A percentile compares a stretch with the other conserved stretches of the same genome.
These are phyloP conservation scores for Blennius ocellaris DNA, from an alignment of 2,113 vertebrate species.

Conservation along the genomic window DNA sequence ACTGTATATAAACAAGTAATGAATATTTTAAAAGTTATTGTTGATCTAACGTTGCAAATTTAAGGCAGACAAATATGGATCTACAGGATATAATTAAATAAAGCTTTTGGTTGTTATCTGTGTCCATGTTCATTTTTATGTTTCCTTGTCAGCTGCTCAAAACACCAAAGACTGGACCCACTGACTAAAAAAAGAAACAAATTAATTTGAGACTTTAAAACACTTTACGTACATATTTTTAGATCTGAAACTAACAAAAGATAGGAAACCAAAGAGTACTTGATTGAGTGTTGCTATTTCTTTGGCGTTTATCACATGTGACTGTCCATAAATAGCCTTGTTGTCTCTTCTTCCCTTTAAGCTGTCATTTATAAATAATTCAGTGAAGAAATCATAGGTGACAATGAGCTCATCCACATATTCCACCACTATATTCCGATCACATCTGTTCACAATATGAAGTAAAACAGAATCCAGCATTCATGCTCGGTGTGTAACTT, in stretches of 20 bases:
- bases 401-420: constrained; percentile 61
- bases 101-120: no score
- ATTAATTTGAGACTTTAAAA: neutral
- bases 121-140: neutral
- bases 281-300: no score
- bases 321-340: constrained; percentile 56
- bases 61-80: no score
- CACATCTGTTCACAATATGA: neutral
- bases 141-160: neutral
- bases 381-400: constrained; percentile 62
- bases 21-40: neutral
- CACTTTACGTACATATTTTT: neutral
- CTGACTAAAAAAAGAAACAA: neutral
- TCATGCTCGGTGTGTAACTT: neutral
- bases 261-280: neutral
- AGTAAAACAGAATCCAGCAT: neutral
- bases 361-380: constrained; percentile 67
- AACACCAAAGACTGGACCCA: neutral
- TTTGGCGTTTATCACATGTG: no score
- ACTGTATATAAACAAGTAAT: neutral
- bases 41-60: neutral
- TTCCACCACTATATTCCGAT: constrained; percentile 1
- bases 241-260: constrained; percentile 3
- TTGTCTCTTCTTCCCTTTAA: constrained; percentile 47
- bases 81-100: no score